Base-by-base conservation (phyloP, 2,888 invertebrate species). In the Pseudoips prasinana region DNA sequence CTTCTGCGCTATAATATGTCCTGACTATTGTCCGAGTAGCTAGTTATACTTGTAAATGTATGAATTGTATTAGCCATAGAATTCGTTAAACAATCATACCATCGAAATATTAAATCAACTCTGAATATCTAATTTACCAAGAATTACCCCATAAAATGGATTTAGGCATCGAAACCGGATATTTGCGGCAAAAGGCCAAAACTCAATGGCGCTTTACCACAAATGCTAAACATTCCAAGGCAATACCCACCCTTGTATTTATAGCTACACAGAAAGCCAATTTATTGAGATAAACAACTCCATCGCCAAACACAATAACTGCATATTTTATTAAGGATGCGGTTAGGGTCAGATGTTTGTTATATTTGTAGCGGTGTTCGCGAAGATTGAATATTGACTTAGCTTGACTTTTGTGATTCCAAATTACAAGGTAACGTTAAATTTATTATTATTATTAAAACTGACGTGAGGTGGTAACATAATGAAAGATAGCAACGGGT, bases 241-340 rank as follows among this genome's bases (percentile, higher is more conserved):
- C 51, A 55, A 41, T 52, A 51, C 34, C 23, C 34, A 40, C n/a
- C n/a, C n/a, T n/a, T n/a, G 33, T 40, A 47, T 56, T 56, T 50
- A 54, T 51, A 14, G 38, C 25, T 54, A 45, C 39, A 25, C 19
- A 28, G 38, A 35, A 48, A 35, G 17, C 28, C 24, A 45, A 54
- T 54, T 51, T 51, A 54, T 45, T 39, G 34, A 29, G 19, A 30
- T 45, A 54, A 51, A 55, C 51, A 55, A 40, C 17, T 39, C 24
- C 23, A 38, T 10, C 33, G 41, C 33, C 36, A 39, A 50, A 25
- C 26, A 32, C 11, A 37, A 41, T 47, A 55, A 44, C 38, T 41
- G 33, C 35, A 33, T 33, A 35, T 38, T 50, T 54, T 44, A 53
- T 53, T 40, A 31, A 24, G 7, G 11, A 38, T 35, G 24, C 24